Evolutionary conservation across 2,888 invertebrate species (phyloP), one percentile per base, ranked within the genome.

Genomic region (Xanthia togata): DNA sequence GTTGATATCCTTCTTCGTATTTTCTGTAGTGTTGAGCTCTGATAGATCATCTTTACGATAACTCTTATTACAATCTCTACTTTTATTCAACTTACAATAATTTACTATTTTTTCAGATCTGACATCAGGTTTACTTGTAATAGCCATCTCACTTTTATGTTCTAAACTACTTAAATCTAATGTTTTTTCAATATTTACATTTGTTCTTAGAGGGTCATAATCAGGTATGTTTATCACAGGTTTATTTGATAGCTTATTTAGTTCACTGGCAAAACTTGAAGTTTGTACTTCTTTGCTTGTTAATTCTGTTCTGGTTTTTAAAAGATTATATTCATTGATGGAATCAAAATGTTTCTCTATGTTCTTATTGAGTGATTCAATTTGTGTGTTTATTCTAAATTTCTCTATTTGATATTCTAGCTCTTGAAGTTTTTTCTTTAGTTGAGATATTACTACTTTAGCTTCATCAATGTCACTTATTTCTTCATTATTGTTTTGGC

Each of bases 101-200:
- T 96, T 96, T 90, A 96, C 96, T 88, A 96, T 92, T 94, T 93
- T 96, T 80, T 96, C 96, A 96, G 96, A 96, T 96, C 96, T 96
- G 85, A 85, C 84, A 89, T 93, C 94, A 92, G 91, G 87, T 93
- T 92, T 93, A 88, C 81, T 90, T 85, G 90, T 90, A 90, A 86
- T 89, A 90, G 85, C 87, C 80, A 89, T 91, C 89, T 94, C 92
- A 91, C 91, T 91, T 90, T 91, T 92, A 90, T 89, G 87, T 88
- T 91, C 90, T 92, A 93, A 88, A 88, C 90, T 95, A 94, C 94
- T 94, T 96, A 96, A 86, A 91, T 89, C 94, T 95, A 96, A 83
- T 87, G 88, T 89, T 88, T 88, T 92, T 91, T 93, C 93, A 91
- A 87, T 94, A 93, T 94, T 94, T 93, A 94, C 93, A 94, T 92